A percentile compares a stretch with the other conserved stretches of the same genome.
Conservation (phyloP, 2,888 invertebrate species). For the Lithodes maja region DNA sequence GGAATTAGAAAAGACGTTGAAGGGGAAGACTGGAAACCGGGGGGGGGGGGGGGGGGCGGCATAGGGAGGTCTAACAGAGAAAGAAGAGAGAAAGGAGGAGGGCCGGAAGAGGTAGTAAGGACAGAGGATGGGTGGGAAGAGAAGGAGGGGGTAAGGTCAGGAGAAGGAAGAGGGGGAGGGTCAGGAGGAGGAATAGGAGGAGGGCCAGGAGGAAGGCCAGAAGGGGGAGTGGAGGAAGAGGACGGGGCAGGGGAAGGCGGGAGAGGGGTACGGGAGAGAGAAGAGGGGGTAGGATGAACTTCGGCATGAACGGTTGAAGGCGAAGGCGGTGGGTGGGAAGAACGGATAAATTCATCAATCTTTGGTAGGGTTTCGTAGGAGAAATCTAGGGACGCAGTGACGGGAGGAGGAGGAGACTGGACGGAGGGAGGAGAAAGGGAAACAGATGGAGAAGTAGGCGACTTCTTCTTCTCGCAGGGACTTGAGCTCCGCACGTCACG, state of each 20-base stretch:
- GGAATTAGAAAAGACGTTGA: neutral
- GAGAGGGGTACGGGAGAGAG: conserved; percentile 9
- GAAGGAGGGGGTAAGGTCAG: conserved; percentile 15
- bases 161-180: conserved; percentile 34
- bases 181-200: neutral
- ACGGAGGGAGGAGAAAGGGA: neutral
- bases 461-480: too few relatives aligned
- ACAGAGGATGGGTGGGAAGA: conserved; percentile 27
- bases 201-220: neutral
- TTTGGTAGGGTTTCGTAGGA: too few relatives aligned
- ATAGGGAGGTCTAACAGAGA: conserved; percentile 8
- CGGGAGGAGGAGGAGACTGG: neutral
- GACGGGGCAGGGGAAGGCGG: neutral
- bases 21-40: neutral
- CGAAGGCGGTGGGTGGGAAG: neutral
- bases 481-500: too few relatives aligned
- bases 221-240: neutral
- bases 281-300: neutral
- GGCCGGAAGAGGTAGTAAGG: neutral
- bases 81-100: conserved; percentile 2
- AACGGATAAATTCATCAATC: neutral
- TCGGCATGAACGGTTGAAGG: neutral
- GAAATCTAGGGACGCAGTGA: neutral
- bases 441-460: neutral
- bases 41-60: neutral